Percentiles rank a stretch among this genome's conserved stretches.
These are phyloP conservation scores for Sturnus vulgaris DNA, from an alignment of 2,113 vertebrate genomes.

Conservation along the genomic window DNA sequence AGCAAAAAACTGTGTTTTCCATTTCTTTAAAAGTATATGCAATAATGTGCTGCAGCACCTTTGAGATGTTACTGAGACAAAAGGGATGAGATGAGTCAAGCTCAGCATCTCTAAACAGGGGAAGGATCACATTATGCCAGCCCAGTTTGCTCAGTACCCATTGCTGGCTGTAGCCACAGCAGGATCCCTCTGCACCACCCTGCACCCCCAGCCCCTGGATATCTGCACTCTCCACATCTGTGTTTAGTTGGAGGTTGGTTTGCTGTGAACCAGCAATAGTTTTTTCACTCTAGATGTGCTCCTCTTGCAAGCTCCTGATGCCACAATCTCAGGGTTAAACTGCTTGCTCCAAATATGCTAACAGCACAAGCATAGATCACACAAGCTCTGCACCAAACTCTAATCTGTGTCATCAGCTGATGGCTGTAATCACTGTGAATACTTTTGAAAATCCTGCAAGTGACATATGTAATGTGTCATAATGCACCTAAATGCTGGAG, in stretches of 20 bases:
- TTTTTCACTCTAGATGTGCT: not conserved
- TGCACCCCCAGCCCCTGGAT: not conserved
- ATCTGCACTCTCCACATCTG: fast-evolving
- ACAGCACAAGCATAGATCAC: not conserved
- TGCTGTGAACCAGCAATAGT: not conserved
- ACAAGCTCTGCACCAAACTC: not conserved
- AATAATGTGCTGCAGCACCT: not conserved
- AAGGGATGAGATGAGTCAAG: not conserved
- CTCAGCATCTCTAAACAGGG: not conserved
- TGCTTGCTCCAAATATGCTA: not conserved
- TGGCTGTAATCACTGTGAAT: not conserved
- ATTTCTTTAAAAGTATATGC: not conserved
- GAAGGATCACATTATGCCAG: not conserved
- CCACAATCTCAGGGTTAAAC: not conserved
- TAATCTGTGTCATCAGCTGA: not conserved
- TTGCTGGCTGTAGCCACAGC: not conserved
- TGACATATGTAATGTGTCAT: not conserved
- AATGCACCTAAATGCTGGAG: not conserved
- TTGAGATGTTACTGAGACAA: not conserved
- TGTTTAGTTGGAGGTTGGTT: not conserved
- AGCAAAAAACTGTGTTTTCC: not conserved
- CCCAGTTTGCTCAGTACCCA: not conserved
- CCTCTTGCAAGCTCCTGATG: not conserved
- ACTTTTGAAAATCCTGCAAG: not conserved
- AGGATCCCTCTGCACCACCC: not conserved